Evolutionary conservation across 2,888 invertebrate species (phyloP), one percentile per base, ranked within the genome.

Genomic region (Oligia strigilis): DNA sequence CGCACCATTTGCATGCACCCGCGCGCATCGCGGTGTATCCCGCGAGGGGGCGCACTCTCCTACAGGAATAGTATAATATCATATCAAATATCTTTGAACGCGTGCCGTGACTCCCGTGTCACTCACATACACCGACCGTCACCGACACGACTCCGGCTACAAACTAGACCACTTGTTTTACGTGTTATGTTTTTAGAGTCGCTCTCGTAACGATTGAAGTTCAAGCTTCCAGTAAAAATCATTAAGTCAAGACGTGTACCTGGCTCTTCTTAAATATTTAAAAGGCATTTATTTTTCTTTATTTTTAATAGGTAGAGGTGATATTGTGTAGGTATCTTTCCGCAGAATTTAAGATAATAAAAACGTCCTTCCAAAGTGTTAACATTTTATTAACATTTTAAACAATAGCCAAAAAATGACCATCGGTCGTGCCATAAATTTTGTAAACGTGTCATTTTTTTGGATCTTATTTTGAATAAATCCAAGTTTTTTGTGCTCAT

Each of bases 1-100:
- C 95, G 96, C 96, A 95, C 96, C 96, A 96, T 97, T 97, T 96
- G 95, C 93, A 94, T 95, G 95, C 95, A 95, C 92, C 92, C 95
- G 94, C 92, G 95, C 95, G 95, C 95, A 94, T 93, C 94, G 88
- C 93, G 90, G 88, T 91, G 92, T 93, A 93, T 92, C 94, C 91
- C 93, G 81, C 75, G 76, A 73, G 77, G 83, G 87, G 81, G 76
- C 75, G 88, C 73, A 87, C 88, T 88, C 90, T 89, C 89, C 92
- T 93, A 95, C 96, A 95, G 92, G 95, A 96, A 96, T 96, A 96
- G 95, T 95, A 94, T 95, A 95, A 95, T 94, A 95, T 96, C 95
- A 95, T 96, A 96, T 96, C 95, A 94, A 93, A 95, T 96, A 93
- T 94, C 95, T 91, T 84, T 88, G 90, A 92, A 92, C 94, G 92